Evolutionary conservation across 2,888 invertebrate species (phyloP).

Genomic region (Caenorhabditis sulstoni): DNA sequence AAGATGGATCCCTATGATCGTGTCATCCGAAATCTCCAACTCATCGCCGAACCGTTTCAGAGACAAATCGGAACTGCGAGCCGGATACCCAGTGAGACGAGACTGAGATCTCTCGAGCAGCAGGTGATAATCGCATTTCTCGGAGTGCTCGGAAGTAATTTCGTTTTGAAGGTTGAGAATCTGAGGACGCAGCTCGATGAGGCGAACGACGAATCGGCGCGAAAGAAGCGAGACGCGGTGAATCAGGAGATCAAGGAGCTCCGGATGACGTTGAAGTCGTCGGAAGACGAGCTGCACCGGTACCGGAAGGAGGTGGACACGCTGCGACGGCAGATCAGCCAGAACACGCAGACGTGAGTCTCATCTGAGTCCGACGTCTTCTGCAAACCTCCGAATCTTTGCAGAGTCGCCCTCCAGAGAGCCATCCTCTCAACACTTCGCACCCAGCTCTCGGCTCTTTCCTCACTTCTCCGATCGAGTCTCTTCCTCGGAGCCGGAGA

Average conservation of each 20-base stretch:
- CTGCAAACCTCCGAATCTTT: too few relatives aligned
- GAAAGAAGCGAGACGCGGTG: slow-evolving; percentile 34
- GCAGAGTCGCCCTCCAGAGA: slow-evolving; percentile 53
- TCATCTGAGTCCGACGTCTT: neutral
- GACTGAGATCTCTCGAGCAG: slow-evolving; percentile 49
- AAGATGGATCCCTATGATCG: slow-evolving; percentile 34
- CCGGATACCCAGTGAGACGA: slow-evolving; percentile 40
- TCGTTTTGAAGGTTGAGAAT: slow-evolving; percentile 71
- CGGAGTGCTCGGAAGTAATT: too few relatives aligned
- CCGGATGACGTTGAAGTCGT: slow-evolving; percentile 70
- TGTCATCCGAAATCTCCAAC: slow-evolving; percentile 48
- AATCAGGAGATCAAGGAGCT: slow-evolving; percentile 62
- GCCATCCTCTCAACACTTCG: slow-evolving; percentile 54
- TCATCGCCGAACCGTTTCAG: slow-evolving; percentile 43
- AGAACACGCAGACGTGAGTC: slow-evolving; percentile 50
- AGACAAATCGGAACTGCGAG: slow-evolving; percentile 38
- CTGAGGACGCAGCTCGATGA: slow-evolving; percentile 75
- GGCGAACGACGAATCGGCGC: slow-evolving; percentile 59
- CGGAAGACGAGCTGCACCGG: slow-evolving; percentile 74
- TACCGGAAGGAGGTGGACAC: slow-evolving; percentile 75
- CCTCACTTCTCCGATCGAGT: slow-evolving; percentile 48
- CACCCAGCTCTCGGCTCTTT: slow-evolving; percentile 56
- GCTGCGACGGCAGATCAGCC: slow-evolving; percentile 64
- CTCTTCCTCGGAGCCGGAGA: slow-evolving; percentile 42
- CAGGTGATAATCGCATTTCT: slow-evolving; percentile 48